Evolutionary conservation across 2,888 invertebrate species (phyloP).

Genomic region (Patella ulyssiponensis): DNA sequence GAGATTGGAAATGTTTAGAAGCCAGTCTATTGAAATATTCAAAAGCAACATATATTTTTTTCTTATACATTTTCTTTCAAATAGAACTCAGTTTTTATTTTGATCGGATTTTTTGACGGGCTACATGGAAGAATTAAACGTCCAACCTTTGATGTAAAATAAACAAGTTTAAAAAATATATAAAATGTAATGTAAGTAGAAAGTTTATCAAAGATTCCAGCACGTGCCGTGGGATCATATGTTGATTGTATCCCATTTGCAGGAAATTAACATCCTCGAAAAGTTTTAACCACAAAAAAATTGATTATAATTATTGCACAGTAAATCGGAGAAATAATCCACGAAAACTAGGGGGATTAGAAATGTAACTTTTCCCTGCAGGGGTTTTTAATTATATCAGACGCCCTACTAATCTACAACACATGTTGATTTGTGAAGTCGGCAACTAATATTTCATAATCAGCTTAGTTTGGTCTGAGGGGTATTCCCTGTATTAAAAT

Average conservation of each 20-base stretch:
- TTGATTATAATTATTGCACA: conserved; percentile 1
- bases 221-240: conserved; percentile 2
- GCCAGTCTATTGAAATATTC: too few species aligned
- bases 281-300: conserved; percentile 9
- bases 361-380: conserved; percentile 5
- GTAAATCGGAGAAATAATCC: not conserved
- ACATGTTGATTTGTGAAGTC: not conserved
- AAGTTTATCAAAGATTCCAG: not conserved
- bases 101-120: too few species aligned
- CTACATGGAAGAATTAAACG: too few species aligned
- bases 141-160: too few species aligned
- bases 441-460: not conserved
- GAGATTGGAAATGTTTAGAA: too few species aligned
- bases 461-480: conserved; percentile 11
- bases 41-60: too few species aligned
- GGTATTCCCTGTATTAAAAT: not conserved
- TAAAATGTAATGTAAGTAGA: too few species aligned
- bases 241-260: conserved; percentile 7
- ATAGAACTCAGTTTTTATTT: too few species aligned
- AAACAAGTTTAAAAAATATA: too few species aligned
- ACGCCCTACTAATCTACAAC: conserved; percentile 6
- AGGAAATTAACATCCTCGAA: not conserved
- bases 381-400: conserved; percentile 12
- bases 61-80: too few species aligned
- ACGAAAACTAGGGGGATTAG: not conserved